Evolutionary conservation across 2,797 vertebrate genomes (phyloP).

Genomic region (Myripristis jacobus): DNA sequence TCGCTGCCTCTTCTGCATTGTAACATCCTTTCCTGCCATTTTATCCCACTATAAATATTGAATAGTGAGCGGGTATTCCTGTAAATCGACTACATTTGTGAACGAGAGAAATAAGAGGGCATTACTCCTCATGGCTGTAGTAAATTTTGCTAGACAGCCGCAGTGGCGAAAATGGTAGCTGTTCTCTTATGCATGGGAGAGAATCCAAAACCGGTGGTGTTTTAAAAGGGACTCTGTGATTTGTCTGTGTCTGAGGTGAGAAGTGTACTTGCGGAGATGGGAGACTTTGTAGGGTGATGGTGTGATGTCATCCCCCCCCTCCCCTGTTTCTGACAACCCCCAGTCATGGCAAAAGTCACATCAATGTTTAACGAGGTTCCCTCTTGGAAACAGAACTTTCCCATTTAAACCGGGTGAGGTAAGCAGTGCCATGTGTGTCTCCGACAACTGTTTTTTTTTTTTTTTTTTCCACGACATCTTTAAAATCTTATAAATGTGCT

Average conservation of each 20-base stretch:
- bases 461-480: conserved; percentile 56
- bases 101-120: conserved; percentile 73
- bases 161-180: conserved; percentile 51
- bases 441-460: conserved; percentile 39
- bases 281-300: conserved; percentile 43
- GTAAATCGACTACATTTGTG: conserved; percentile 71
- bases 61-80: conserved; percentile 63
- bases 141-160: conserved; percentile 59
- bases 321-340: conserved; percentile 30
- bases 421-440: conserved; percentile 36
- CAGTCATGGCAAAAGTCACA: conserved; percentile 49
- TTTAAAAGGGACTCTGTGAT: conserved; percentile 28
- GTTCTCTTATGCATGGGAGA: conserved; percentile 54
- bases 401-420: conserved; percentile 65
- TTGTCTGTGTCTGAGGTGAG: conserved; percentile 45
- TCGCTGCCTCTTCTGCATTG: conserved; percentile 39
- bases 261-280: conserved; percentile 33
- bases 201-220: conserved; percentile 31
- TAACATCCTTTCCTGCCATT: conserved; percentile 59
- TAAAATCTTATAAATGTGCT: conserved; percentile 24
- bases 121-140: conserved; percentile 52
- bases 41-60: conserved; percentile 75
- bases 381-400: conserved; percentile 69
- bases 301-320: conserved; percentile 36
- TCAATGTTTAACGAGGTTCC: conserved; percentile 70